These are phyloP conservation scores for Sinonovacula constricta DNA, from an alignment of 1,140 invertebrate species.

Conservation along the genomic window DNA sequence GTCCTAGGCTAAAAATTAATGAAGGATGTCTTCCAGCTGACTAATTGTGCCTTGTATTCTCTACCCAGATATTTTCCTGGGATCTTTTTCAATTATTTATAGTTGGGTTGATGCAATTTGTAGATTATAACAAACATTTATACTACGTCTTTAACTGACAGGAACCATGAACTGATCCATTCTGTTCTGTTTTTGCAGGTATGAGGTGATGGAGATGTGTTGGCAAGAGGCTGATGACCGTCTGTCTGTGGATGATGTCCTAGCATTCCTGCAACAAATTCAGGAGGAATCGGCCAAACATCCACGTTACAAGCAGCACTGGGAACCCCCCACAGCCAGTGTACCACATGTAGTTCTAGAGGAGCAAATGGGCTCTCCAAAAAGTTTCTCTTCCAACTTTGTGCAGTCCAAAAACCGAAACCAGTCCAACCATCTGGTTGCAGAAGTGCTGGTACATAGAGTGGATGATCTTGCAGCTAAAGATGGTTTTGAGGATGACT, in stretches of 20 bases:
- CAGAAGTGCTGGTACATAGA: slow-evolving; percentile 39
- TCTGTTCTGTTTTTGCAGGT: no score
- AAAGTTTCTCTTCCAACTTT: slow-evolving; percentile 38
- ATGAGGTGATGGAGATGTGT: slow-evolving; percentile 70
- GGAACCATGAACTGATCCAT: no score
- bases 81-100: no score
- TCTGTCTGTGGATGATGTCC: slow-evolving; percentile 61
- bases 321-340: slow-evolving; percentile 54
- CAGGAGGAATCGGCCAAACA: slow-evolving; percentile 37
- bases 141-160: background rate
- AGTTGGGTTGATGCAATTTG: no score
- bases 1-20: no score
- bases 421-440: slow-evolving; percentile 32
- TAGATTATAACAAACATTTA: slow-evolving; percentile 3
- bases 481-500: slow-evolving; percentile 50
- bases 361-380: background rate
- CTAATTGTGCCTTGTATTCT: no score
- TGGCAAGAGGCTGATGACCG: slow-evolving; percentile 60
- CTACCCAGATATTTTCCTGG: no score
- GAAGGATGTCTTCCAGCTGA: no score
- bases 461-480: slow-evolving; percentile 22
- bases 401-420: slow-evolving; percentile 38
- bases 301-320: slow-evolving; percentile 66
- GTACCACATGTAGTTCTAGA: slow-evolving; percentile 23
- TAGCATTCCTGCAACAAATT: slow-evolving; percentile 59